phyloP scores from a whole-genome alignment of 1,140 invertebrate genomes.

The Chrysoperla carnea region DNA sequence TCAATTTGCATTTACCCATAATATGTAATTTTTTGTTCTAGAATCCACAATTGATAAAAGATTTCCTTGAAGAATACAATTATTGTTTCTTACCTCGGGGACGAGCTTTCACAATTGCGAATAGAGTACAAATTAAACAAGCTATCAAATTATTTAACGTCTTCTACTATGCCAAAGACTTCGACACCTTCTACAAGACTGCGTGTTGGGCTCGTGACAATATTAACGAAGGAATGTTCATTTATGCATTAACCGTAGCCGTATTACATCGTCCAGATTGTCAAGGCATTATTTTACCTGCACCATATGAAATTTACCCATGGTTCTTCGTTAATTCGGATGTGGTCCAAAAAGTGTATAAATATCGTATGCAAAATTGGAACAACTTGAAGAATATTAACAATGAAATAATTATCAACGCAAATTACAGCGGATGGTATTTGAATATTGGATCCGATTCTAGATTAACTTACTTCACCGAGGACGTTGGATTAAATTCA shows the following conservation, averaged over 20 bases:
- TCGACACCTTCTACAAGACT: constrained; percentile 41
- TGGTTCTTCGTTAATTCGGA: constrained; percentile 38
- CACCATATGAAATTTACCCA: constrained; percentile 46
- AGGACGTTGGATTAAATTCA: constrained; percentile 47
- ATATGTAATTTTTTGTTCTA: background rate
- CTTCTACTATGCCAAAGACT: constrained; percentile 42
- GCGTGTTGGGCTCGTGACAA: constrained; percentile 40
- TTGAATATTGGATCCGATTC: constrained; percentile 22
- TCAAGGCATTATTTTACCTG: constrained; percentile 35
- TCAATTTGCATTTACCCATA: too few species aligned
- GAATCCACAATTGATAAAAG: constrained; percentile 7
- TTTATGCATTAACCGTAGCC: constrained; percentile 36
- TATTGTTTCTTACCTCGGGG: constrained; percentile 21
- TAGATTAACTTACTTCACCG: constrained; percentile 41
- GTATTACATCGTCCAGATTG: constrained; percentile 39
- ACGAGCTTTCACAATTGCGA: constrained; percentile 23
- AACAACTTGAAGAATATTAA: constrained; percentile 14
- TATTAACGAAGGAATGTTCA: constrained; percentile 43
- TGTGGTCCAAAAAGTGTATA: constrained; percentile 36
- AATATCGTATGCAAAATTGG: constrained; percentile 32
- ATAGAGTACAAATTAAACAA: constrained; percentile 31
- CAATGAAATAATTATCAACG: constrained; percentile 29
- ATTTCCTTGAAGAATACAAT: constrained; percentile 19
- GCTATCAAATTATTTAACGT: constrained; percentile 34
- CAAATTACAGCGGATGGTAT: constrained; percentile 19